A percentile compares a stretch with the other conserved stretches of the same genome.
phyloP scores from a whole-genome alignment of 1,140 invertebrate species.

The Conus ventricosus region DNA sequence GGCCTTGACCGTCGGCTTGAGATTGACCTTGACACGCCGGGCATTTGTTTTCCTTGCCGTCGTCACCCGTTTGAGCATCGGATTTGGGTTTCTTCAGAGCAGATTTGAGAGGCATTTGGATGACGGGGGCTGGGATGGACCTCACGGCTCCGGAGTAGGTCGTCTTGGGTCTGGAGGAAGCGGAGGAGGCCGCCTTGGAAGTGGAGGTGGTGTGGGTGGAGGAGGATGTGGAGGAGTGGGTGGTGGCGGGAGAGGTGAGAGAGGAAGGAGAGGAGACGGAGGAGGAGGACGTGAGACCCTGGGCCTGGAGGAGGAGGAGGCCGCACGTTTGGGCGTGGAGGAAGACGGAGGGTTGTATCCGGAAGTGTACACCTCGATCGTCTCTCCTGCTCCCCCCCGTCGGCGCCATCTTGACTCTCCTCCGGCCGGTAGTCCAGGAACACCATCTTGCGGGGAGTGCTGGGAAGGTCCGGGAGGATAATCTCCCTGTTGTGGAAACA shows the following conservation, averaged over 20 bases:
- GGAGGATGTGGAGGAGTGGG: not conserved
- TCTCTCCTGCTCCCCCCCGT: not conserved
- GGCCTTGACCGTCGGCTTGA: not conserved
- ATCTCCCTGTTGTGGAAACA: constrained; percentile 25
- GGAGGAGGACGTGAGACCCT: not conserved
- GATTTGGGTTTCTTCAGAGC: not conserved
- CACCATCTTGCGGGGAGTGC: constrained; percentile 2
- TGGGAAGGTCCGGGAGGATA: constrained; percentile 20
- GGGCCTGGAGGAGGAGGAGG: not conserved
- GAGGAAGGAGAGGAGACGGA: not conserved
- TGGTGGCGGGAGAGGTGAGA: not conserved
- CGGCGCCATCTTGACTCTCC: constrained; percentile 33
- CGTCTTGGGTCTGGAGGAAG: not conserved
- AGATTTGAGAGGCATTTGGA: constrained; percentile 5
- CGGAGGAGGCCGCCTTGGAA: not conserved
- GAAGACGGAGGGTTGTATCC: constrained; percentile 1
- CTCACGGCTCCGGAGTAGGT: not conserved
- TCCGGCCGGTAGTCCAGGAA: constrained; percentile 32
- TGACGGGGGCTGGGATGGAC: not conserved
- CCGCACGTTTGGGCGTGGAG: not conserved
- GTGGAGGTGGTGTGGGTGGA: not conserved
- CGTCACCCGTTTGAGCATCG: not conserved
- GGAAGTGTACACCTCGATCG: constrained; percentile 1
- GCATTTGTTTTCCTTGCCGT: not conserved
- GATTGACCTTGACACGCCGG: not conserved